Base-by-base conservation (phyloP, 1,140 invertebrate species). In the Metopolophium dirhodum region DNA sequence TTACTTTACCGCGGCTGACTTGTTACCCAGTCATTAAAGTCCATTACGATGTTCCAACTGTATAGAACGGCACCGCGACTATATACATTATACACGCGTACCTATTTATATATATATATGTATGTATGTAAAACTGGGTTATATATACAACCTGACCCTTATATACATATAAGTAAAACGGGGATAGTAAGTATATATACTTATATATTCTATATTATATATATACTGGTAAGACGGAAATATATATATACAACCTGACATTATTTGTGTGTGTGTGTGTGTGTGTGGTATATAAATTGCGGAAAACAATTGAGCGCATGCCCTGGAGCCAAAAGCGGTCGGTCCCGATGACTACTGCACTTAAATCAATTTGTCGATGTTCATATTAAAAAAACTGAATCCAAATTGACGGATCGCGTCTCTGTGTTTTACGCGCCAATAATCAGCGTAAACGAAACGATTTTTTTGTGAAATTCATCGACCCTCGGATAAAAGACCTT, bases 21-120 rank as follows among this genome's bases (percentile, higher is more conserved):
- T 87, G 85, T 87, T 87, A 87, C 85, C 85, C 30, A 30, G 45
- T n/a, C 85, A 87, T 87, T 87, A 87, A 87, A 35, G 45, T 47
- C 18, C 45, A 47, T 87, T 87, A 47, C 85, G 20, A 87, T n/a
- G 26, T 47, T 47, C 85, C 45, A 6, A 87, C 45, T 87, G 3
- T 41, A 41, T 3, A 30, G 30, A 47, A 86, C 3, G 7, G n/a
- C 14, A 23, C 3, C 1, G 18, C 6, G 9, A 85, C 7, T 30
- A n/a, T 47, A n/a, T 47, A 41, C 41, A n/a, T 86, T 35, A 26
- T 45, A 45, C 11, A 86, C 0, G 26, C 11, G 7, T 47, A 26
- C 41, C 6, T 41, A 41, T 41, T 18, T 8, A 37, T 7, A 85
- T 26, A 82, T 26, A 26, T 26, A 85, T 18, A 49, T n/a, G 14